A percentile compares a stretch with the other conserved stretches of the same genome.
These are phyloP conservation scores for Steinernema carpocapsae DNA, from an alignment of 2,888 invertebrate species.

Conservation along the genomic window DNA sequence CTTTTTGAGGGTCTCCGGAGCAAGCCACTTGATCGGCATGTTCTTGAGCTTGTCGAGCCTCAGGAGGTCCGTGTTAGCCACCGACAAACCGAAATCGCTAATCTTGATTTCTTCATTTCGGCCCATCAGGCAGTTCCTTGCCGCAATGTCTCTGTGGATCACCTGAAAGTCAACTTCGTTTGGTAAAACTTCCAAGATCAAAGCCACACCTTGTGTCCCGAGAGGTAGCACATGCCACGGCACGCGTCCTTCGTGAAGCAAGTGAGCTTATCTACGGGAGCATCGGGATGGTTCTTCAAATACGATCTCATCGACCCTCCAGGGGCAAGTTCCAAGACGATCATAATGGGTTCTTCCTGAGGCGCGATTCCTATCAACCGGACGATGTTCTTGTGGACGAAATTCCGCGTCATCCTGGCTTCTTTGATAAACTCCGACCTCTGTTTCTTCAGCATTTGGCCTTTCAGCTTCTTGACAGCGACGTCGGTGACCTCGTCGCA, in stretches of 20 bases:
- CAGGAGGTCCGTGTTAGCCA: constrained; percentile 42
- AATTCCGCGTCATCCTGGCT: constrained; percentile 39
- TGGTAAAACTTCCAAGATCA: not conserved
- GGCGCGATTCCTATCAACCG: constrained; percentile 44
- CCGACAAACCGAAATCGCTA: constrained; percentile 44
- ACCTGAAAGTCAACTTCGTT: constrained; percentile 31
- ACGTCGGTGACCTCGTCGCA: constrained; percentile 38
- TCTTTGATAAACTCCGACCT: constrained; percentile 38
- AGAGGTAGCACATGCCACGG: constrained; percentile 43
- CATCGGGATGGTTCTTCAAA: constrained; percentile 39
- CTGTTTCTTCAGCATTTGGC: constrained; percentile 39
- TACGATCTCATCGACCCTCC: constrained; percentile 47
- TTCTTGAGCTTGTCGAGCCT: constrained; percentile 48
- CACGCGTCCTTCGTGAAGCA: constrained; percentile 40
- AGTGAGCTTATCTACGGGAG: constrained; percentile 33
- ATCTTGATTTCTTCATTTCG: constrained; percentile 42
- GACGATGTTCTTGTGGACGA: constrained; percentile 39
- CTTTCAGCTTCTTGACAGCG: constrained; percentile 41
- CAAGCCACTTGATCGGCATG: constrained; percentile 55
- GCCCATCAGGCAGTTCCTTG: constrained; percentile 43
- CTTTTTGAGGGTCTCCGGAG: constrained; percentile 51
- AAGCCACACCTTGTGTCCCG: constrained; percentile 33
- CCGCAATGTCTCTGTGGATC: constrained; percentile 45
- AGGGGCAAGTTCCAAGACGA: constrained; percentile 42
- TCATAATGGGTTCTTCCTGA: constrained; percentile 43